A percentile compares a stretch with the other conserved stretches of the same genome.
These are phyloP conservation scores for Euura saliciscinereae DNA, from an alignment of 1,140 invertebrate genomes.

Conservation along the genomic window DNA sequence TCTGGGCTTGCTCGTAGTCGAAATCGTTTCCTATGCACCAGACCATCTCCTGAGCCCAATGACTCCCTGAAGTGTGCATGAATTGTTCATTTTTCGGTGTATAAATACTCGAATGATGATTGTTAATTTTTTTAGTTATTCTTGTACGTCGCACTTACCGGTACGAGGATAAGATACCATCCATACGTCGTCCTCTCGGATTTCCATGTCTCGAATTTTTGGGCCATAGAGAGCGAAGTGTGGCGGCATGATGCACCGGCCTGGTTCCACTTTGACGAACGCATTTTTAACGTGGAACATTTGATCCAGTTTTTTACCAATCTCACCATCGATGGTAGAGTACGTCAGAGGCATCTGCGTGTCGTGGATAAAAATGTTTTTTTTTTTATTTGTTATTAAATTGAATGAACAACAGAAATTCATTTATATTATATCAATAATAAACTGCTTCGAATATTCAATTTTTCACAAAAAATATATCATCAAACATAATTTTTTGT, in stretches of 20 bases:
- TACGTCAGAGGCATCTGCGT: slow-evolving; percentile 61
- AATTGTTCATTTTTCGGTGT: background rate
- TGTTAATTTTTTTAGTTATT: slow-evolving; percentile 2
- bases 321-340: slow-evolving; percentile 66
- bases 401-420: no score
- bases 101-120: background rate
- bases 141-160: slow-evolving; percentile 59
- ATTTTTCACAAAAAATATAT: no score
- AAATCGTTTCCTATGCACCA: slow-evolving; percentile 84
- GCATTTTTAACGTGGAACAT: slow-evolving; percentile 71
- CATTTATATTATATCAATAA: no score
- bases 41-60: slow-evolving; percentile 88
- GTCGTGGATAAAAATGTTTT: no score
- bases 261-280: slow-evolving; percentile 73
- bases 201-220: slow-evolving; percentile 69
- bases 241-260: slow-evolving; percentile 69
- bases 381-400: no score
- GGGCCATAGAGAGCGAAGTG: slow-evolving; percentile 71
- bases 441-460: no score
- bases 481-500: no score
- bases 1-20: slow-evolving; percentile 76
- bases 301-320: slow-evolving; percentile 66
- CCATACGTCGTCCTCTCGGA: slow-evolving; percentile 78
- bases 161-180: slow-evolving; percentile 82
- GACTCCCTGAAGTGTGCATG: slow-evolving; percentile 69